Evolutionary conservation across 2,113 vertebrate genomes (phyloP).

Genomic region (Phasianus colchicus): DNA sequence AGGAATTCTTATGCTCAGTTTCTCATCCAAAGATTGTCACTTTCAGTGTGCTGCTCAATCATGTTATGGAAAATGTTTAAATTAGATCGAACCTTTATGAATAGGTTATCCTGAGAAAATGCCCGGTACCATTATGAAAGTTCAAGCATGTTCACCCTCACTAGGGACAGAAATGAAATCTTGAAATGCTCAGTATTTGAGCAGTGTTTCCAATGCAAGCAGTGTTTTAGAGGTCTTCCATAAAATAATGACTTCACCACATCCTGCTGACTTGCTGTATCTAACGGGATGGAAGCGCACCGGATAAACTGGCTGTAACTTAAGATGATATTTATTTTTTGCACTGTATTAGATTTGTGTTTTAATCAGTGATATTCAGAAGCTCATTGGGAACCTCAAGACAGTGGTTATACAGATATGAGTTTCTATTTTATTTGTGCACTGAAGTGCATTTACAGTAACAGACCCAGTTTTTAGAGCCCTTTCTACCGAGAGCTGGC

Average conservation of each 20-base stretch:
- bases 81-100: background rate
- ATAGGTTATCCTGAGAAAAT: background rate
- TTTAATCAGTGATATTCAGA: background rate
- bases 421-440: slow-evolving; percentile 8
- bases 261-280: background rate
- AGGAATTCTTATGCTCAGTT: background rate
- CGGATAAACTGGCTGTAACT: background rate
- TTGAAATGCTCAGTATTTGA: background rate
- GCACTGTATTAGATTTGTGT: background rate
- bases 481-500: background rate
- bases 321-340: background rate
- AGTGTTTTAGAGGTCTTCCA: background rate
- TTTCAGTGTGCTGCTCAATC: background rate
- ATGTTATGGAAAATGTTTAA: background rate
- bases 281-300: background rate
- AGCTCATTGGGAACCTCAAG: background rate
- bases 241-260: background rate
- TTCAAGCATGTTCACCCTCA: background rate
- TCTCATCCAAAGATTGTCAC: background rate
- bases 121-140: background rate
- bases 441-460: background rate
- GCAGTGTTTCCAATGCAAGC: background rate
- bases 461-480: background rate
- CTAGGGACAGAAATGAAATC: background rate
- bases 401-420: background rate